Evolutionary conservation across 2,113 vertebrate genomes (phyloP), one percentile per base, ranked within the genome.

Genomic region (Myotis brandtii): DNA sequence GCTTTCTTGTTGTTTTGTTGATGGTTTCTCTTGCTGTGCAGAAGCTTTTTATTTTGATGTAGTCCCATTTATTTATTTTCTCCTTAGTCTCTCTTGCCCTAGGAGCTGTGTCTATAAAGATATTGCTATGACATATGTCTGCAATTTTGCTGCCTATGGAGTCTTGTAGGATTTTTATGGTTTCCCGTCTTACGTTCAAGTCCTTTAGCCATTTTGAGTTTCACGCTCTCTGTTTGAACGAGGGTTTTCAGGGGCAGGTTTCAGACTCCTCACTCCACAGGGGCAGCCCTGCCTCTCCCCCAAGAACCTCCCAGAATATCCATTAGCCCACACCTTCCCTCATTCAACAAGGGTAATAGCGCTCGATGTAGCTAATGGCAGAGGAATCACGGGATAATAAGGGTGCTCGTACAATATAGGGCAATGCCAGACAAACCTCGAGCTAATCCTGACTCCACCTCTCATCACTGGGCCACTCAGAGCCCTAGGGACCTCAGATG

Each of bases 321-420:
- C 56, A 20, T 30, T 16, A 20, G 9, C 14, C 56, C 43, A 14
- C 0, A 8, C 12, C 14, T 52, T 50, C n/a, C 18, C 40, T 18
- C 18, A 18, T 67, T 70, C 48, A 46, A 46, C 86, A 37, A 11
- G 6, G 18, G 8, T n/a, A 23, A 6, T 4, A 2, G 6, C 14
- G 48, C 59, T 48, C 34, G 0, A 0, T 18, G 54, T n/a, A 30
- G 7, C 4, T 11, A 3, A 25, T 2, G 2, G 52, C 62, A 67
- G 52, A 14, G 23, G 54, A 34, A 37, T 23, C 25, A 0, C 1
- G 0, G 54, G 82, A 2, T 17, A 6, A 14, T 11, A 18, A 73
- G 17, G 9, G 62, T 23, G n/a, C 59, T 10, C 5, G 13, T 0
- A 2, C 11, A 3, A 0, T 6, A 3, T n/a, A 59, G 27, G 54